Evolutionary conservation across 2,888 invertebrate genomes (phyloP), one percentile per base, ranked within the genome.

Genomic region (Netelia virgata): DNA sequence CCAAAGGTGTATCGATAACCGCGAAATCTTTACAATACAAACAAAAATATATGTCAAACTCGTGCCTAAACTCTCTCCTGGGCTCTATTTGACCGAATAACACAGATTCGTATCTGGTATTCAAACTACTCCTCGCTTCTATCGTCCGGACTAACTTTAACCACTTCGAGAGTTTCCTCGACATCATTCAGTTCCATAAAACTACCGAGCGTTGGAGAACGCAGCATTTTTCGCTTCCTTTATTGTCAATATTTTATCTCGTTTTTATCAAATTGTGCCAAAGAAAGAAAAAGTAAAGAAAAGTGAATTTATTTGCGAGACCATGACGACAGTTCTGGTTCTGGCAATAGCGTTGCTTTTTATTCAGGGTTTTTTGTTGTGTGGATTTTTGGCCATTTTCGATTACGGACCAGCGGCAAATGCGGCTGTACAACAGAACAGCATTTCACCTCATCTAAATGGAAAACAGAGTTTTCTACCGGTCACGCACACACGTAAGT

Each of bases 391-490:
- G 64, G 92, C 90, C 36, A 92, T 93, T 86, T 93, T 93, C 81
- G 92, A 91, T 86, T 95, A 95, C 88, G 93, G 93, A 74, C 88
- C 91, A 20, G 91, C 94, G 81, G 94, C 94, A 18, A 92, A 94
- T 86, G 94, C 94, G 8, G 89, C 92, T 85, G 90, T 93, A 87
- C 86, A 85, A 47, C 89, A 92, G 84, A 94, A 94, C 89, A 94
- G 94, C 75, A 82, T 93, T 82, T 90, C 89, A 79, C 88, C 88
- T 87, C 87, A 91, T 90, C 90, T 91, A 85, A 92, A 91, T 90
- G 92, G 91, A 89, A 90, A 90, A 86, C 86, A 88, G 70, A 90
- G 81, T 83, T 87, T 84, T 70, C 86, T 90, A 85, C 90, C 92
- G 70, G 87, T 88, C 87, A 88, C 89, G 87, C 91, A 91, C 85